These are phyloP conservation scores for Chiloscyllium punctatum DNA, from an alignment of 2,797 vertebrate species.

Conservation along the genomic window DNA sequence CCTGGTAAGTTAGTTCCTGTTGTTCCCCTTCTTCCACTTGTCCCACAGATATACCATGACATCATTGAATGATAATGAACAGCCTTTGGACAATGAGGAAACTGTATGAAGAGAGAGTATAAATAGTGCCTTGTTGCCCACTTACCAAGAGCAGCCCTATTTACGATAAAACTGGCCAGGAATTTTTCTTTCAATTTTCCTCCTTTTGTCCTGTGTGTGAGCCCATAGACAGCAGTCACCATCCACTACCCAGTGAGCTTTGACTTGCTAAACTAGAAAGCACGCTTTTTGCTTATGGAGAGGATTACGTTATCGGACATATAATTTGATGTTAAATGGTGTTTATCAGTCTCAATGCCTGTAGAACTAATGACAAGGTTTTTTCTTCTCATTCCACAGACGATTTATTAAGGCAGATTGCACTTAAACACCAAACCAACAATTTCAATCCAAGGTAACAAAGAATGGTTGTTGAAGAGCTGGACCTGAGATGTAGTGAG, in stretches of 20 bases:
- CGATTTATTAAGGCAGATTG: not conserved
- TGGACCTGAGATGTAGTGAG: not conserved
- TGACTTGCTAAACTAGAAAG: not conserved
- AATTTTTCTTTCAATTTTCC: not conserved
- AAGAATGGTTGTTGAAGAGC: conserved; percentile 25
- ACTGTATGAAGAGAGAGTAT: too few species aligned
- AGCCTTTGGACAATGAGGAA: too few species aligned
- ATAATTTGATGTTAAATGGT: not conserved
- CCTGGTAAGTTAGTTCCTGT: not conserved
- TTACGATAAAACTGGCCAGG: too few species aligned
- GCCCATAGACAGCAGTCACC: not conserved
- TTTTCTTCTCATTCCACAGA: not conserved
- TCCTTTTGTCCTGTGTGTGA: not conserved
- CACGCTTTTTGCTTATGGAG: not conserved
- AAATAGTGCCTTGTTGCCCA: too few species aligned
- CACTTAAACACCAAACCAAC: not conserved
- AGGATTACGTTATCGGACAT: not conserved
- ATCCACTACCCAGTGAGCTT: not conserved
- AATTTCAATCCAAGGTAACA: conserved; percentile 8
- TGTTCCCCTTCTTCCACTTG: not conserved
- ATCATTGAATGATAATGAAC: not conserved
- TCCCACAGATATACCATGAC: not conserved
- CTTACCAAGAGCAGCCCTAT: too few species aligned
- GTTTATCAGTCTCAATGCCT: not conserved
- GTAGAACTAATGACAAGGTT: not conserved